Evolutionary conservation across 2,888 invertebrate genomes (phyloP).

Genomic region (Heliconius charithonia): DNA sequence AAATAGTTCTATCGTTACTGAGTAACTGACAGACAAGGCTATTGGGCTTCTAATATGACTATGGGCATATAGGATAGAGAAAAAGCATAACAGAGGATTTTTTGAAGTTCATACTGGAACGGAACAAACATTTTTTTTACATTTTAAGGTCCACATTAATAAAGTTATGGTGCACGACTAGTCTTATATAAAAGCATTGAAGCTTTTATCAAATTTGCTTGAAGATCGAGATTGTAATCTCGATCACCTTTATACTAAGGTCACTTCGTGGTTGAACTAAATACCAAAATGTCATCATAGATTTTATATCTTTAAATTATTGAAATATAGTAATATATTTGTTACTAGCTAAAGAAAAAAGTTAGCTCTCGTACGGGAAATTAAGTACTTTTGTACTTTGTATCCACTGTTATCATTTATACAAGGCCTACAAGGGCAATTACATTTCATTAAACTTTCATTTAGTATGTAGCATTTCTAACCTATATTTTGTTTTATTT

Average conservation of each 20-base stretch:
- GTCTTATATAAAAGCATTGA: not conserved
- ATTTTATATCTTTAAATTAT: not conserved
- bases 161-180: not conserved
- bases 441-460: no score
- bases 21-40: no score
- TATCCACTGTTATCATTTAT: no score
- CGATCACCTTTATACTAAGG: conserved; percentile 19
- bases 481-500: no score
- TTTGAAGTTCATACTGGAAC: no score
- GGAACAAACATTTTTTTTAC: not conserved
- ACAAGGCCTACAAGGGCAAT: no score
- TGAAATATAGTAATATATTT: not conserved
- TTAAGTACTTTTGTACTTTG: not conserved
- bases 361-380: not conserved
- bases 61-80: no score
- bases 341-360: not conserved
- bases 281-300: conserved; percentile 16
- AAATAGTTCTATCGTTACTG: no score
- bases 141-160: not conserved
- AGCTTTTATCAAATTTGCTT: conserved; percentile 8
- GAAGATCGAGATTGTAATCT: conserved; percentile 10
- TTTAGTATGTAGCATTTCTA: no score
- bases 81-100: no score
- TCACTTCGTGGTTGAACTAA: conserved; percentile 18
- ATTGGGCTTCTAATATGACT: no score